Base-by-base conservation (phyloP, 23 tunicate genomes). In the Trididemnum clinides region DNA sequence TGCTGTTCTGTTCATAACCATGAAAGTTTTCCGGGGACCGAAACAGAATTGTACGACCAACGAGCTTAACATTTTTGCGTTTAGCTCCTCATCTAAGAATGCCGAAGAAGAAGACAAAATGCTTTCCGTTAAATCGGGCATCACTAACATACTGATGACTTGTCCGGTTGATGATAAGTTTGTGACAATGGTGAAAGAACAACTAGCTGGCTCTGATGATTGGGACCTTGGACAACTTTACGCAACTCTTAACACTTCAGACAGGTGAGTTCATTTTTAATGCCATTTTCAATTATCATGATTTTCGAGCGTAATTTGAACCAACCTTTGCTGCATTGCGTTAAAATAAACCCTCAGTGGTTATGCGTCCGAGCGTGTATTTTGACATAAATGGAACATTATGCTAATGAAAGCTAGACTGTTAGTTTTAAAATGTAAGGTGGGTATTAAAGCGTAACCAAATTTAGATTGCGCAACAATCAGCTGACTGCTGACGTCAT, bases 401-500 rank as follows among this genome's bases (percentile, higher is more conserved):
- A n/a, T n/a, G n/a, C n/a, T n/a, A n/a, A n/a, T n/a, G n/a, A n/a
- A n/a, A n/a, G n/a, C n/a, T n/a, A n/a, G n/a, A n/a, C n/a, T 44
- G 15, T 44, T 15, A 44, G 54, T 44, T 44, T 44, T 44, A 10
- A 44, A 44, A 44, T 7, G 15, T 7, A 44, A 15, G 10, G 10
- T 44, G 10, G 10, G 12, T 15, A 44, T 10, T 15, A 44, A 44
- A 44, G 10, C 15, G 15, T 62, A 18, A 62, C 70, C 23, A 10
- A 5, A 10, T 87, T 34, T 39, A 91, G 96, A 49, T 39, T 75
- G 0, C 90, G 51, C 34, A 91, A 83, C 54, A 79, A 85, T 2
- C 77, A 84, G 28, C 50, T 92, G 3, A 75, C 57, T n/a, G 83
- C 88, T n/a, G 84, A 87, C 63, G 82, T 70, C 5, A 77, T 92